A percentile compares a stretch with the other conserved stretches of the same genome.
Conservation (phyloP, 2,888 invertebrate genomes). For the Tillus elongatus region DNA sequence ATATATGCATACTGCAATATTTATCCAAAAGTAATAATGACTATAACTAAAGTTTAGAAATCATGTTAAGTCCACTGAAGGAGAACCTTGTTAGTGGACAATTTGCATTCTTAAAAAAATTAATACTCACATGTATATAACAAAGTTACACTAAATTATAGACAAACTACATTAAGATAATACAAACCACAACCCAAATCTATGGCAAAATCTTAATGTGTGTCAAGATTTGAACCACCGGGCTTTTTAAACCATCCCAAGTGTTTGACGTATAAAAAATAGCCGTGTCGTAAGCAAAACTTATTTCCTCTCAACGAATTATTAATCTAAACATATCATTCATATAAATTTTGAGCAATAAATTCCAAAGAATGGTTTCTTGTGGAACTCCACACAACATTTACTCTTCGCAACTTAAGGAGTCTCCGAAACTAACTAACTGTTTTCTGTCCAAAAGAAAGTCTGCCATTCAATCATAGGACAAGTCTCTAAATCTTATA, state of each 20-base stretch:
- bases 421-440: not conserved
- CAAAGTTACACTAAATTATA: too few relatives aligned
- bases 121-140: too few relatives aligned
- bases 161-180: too few relatives aligned
- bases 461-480: not conserved
- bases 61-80: too few relatives aligned
- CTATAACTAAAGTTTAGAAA: too few relatives aligned
- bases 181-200: too few relatives aligned
- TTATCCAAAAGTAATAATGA: too few relatives aligned
- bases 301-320: not conserved
- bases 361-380: not conserved
- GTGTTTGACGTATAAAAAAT: not conserved
- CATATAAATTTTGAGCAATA: not conserved
- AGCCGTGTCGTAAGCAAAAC: not conserved
- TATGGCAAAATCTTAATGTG: too few relatives aligned
- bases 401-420: not conserved
- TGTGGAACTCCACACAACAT: not conserved
- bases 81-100: too few relatives aligned
- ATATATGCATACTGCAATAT: too few relatives aligned
- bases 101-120: too few relatives aligned
- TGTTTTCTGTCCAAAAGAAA: not conserved
- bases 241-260: not conserved
- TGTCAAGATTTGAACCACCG: not conserved
- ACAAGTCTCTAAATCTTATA: not conserved
- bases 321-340: not conserved